Percentiles rank a stretch among this genome's conserved stretches.
phyloP scores from a whole-genome alignment of 2,113 vertebrate species.

The Cygnus buccinator region DNA sequence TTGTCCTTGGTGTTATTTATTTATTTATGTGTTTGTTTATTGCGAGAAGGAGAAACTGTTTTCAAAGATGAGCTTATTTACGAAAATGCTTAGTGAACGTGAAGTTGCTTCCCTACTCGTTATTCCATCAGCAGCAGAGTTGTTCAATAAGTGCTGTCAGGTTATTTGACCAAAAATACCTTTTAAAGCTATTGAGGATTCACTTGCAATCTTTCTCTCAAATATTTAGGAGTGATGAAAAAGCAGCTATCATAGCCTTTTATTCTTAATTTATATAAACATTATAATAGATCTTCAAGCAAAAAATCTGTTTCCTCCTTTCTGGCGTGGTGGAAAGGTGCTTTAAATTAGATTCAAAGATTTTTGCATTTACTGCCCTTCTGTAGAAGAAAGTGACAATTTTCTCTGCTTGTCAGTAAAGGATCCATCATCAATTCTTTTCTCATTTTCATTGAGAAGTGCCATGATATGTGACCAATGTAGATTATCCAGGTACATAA shows the following conservation, averaged over 20 bases:
- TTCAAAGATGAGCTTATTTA: background rate
- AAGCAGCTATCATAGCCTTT: background rate
- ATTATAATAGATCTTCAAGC: background rate
- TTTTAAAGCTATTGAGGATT: background rate
- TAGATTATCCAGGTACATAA: background rate
- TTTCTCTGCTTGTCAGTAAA: background rate
- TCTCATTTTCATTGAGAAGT: background rate
- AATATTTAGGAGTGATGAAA: background rate
- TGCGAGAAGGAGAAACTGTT: background rate
- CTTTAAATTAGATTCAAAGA: background rate
- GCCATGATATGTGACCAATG: background rate
- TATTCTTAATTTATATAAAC: background rate
- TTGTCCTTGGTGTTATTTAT: background rate
- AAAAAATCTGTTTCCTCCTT: background rate
- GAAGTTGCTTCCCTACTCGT: background rate
- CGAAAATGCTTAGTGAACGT: background rate
- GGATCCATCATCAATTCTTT: background rate
- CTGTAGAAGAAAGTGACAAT: background rate
- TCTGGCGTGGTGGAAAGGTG: background rate
- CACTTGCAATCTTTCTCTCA: background rate
- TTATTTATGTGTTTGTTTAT: background rate
- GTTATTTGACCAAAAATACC: background rate
- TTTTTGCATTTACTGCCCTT: background rate
- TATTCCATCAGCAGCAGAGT: background rate
- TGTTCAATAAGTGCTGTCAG: background rate